Percentiles rank a stretch among this genome's conserved stretches.
Evolutionary conservation across 2,113 vertebrate species (phyloP).

Genomic region (Bettongia penicillata): DNA sequence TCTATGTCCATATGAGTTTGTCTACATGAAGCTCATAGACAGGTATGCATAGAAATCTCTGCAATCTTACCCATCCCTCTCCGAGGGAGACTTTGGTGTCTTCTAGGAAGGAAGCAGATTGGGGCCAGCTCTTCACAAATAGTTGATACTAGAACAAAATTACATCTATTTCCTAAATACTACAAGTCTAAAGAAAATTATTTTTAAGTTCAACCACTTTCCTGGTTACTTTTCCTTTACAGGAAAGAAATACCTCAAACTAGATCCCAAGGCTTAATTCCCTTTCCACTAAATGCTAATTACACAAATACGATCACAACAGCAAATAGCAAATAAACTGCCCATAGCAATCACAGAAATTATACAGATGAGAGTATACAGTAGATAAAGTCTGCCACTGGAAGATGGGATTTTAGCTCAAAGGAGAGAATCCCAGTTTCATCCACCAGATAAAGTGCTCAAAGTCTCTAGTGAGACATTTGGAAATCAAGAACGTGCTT

Average conservation of each 20-base stretch:
- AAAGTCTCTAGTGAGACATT: not conserved
- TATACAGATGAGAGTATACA: not conserved
- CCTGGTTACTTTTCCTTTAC: not conserved
- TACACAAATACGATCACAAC: not conserved
- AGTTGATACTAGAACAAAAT: not conserved
- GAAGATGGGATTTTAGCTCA: not conserved
- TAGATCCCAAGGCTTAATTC: not conserved
- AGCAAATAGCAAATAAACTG: not conserved
- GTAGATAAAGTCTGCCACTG: not conserved
- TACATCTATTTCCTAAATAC: not conserved
- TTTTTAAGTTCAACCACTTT: not conserved
- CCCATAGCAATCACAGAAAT: not conserved
- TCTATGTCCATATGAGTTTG: not conserved
- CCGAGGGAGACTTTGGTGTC: not conserved
- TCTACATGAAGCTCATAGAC: not conserved
- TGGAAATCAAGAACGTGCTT: not conserved
- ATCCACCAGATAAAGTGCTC: not conserved
- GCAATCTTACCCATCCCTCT: not conserved
- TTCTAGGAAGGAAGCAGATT: not conserved
- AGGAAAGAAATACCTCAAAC: not conserved
- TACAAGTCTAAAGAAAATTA: not conserved
- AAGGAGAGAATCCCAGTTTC: not conserved
- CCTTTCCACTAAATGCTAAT: not conserved
- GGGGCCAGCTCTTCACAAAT: not conserved
- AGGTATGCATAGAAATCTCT: not conserved